These are phyloP conservation scores for Campylorhamphus procurvoides DNA, from an alignment of 2,113 vertebrate genomes.

Conservation along the genomic window DNA sequence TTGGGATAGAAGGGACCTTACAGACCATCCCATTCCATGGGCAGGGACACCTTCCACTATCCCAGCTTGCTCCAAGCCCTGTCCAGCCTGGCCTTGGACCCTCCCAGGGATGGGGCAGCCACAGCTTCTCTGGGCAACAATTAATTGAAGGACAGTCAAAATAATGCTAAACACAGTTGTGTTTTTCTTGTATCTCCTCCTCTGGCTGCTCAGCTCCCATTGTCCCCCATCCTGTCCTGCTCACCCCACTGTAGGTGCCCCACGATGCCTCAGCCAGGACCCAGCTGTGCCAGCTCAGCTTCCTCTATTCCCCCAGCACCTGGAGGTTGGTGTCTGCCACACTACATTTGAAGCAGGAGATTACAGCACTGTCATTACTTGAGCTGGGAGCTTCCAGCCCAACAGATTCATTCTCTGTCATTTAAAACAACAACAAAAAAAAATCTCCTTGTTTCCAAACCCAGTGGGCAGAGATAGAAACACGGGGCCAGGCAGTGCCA, in stretches of 20 bases:
- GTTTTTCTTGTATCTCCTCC: background rate
- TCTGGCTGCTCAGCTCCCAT: background rate
- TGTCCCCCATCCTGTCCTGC: too few relatives aligned
- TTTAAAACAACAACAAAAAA: background rate
- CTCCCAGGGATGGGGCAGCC: background rate
- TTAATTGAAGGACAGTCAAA: background rate
- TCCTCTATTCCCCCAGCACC: accelerated
- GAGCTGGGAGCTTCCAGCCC: conserved; percentile 27
- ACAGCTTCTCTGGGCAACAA: background rate
- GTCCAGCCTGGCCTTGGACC: accelerated
- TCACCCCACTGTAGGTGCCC: background rate
- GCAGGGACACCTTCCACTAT: background rate
- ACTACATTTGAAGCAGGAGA: background rate
- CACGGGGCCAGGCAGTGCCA: accelerated
- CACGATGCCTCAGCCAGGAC: accelerated
- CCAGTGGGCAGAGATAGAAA: background rate
- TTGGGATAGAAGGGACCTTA: background rate
- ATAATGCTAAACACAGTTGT: accelerated
- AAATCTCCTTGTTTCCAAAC: background rate
- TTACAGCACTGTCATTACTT: background rate
- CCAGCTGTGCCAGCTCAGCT: background rate
- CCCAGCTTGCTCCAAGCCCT: background rate
- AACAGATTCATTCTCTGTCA: background rate
- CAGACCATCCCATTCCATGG: background rate
- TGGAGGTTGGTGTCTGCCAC: background rate